These are phyloP conservation scores for Caenorhabditis doughertyi DNA, from an alignment of 2,888 invertebrate genomes.

Conservation along the genomic window DNA sequence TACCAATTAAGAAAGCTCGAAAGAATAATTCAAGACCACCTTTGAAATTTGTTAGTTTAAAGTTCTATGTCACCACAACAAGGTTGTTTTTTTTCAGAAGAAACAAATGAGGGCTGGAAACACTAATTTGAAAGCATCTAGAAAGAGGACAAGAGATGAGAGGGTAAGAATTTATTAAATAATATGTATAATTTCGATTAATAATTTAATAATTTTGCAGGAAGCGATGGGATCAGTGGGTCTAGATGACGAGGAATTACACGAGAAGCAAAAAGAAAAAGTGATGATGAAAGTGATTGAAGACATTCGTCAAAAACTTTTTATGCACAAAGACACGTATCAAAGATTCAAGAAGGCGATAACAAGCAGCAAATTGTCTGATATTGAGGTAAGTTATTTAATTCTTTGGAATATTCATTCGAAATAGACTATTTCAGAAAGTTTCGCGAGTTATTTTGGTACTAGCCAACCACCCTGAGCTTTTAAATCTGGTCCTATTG, in stretches of 20 bases:
- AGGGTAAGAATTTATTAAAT: slow-evolving; percentile 5
- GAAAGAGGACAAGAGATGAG: slow-evolving; percentile 44
- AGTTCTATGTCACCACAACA: neutral
- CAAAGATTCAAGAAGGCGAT: slow-evolving; percentile 19
- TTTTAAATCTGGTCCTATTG: slow-evolving; percentile 31
- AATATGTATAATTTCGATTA: neutral
- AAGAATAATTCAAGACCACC: slow-evolving; percentile 5
- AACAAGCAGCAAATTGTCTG: neutral
- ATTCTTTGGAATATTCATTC: no score
- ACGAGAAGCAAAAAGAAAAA: slow-evolving; percentile 9
- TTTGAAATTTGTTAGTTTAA: slow-evolving; percentile 12
- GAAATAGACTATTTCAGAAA: slow-evolving; percentile 34
- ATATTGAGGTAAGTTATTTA: slow-evolving; percentile 17
- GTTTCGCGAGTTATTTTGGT: slow-evolving; percentile 8
- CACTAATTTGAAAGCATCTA: neutral
- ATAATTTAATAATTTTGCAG: neutral
- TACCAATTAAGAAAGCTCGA: neutral
- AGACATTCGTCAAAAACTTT: slow-evolving; percentile 50
- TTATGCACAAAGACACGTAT: slow-evolving; percentile 57
- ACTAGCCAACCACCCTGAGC: slow-evolving; percentile 24
- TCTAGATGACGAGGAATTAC: slow-evolving; percentile 13
- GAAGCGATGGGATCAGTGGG: slow-evolving; percentile 43
- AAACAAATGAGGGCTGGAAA: neutral
- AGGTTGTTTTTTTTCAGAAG: neutral
- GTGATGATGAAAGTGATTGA: slow-evolving; percentile 32